Conservation (phyloP, 2,113 vertebrate species). For the Mesocricetus auratus region DNA sequence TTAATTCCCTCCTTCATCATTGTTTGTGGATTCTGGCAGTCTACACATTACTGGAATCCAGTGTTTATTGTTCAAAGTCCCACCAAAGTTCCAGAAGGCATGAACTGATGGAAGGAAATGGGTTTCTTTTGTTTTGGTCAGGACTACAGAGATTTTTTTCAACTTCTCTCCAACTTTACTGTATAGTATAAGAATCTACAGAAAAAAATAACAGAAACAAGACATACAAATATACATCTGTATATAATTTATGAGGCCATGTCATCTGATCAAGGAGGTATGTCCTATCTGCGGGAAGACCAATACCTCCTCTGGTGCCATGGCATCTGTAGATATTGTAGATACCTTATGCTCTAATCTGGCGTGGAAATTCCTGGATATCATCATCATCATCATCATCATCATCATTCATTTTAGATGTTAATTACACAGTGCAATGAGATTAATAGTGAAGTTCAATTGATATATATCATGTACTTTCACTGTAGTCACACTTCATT, state of each 20-base stretch:
- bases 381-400: too few relatives aligned
- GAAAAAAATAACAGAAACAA: background rate
- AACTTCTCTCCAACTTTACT: background rate
- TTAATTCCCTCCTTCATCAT: background rate
- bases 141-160: background rate
- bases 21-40: background rate
- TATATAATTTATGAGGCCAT: background rate
- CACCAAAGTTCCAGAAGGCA: background rate
- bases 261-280: background rate
- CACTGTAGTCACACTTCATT: background rate
- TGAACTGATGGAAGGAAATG: background rate
- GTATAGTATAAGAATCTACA: background rate
- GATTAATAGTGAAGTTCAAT: background rate
- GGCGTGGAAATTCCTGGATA: too few relatives aligned
- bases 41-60: background rate
- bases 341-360: background rate
- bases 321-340: background rate
- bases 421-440: background rate
- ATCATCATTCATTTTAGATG: background rate
- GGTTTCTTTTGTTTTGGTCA: background rate
- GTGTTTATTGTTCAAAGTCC: background rate
- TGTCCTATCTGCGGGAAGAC: background rate
- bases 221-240: background rate
- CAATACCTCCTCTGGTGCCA: background rate
- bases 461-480: background rate